phyloP scores from a whole-genome alignment of 2,113 vertebrate genomes.

The Peromyscus leucopus region DNA sequence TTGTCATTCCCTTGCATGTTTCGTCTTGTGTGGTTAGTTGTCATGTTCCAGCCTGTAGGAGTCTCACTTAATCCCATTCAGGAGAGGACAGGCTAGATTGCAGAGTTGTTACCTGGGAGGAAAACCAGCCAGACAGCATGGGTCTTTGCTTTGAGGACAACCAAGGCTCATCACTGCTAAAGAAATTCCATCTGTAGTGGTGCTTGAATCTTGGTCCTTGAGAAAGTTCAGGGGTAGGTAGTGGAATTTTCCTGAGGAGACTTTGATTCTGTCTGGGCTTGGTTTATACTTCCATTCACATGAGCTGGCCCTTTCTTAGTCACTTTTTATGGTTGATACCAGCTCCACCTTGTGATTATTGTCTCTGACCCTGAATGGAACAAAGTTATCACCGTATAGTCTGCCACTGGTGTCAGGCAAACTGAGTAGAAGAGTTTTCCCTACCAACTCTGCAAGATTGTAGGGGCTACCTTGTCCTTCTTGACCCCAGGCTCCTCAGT shows the following conservation, averaged over 20 bases:
- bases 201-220: background rate
- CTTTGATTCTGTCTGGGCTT: background rate
- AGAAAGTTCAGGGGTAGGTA: background rate
- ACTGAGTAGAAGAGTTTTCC: background rate
- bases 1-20: no score
- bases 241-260: background rate
- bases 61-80: no score
- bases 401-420: fast-evolving
- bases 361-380: background rate
- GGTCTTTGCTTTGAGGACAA: background rate
- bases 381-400: background rate
- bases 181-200: no score
- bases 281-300: background rate
- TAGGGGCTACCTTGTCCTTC: background rate
- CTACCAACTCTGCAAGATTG: background rate
- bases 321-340: no score
- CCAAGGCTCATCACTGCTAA: fast-evolving
- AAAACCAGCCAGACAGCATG: fast-evolving
- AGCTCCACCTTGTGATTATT: fast-evolving
- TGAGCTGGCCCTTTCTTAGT: background rate
- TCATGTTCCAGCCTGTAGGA: background rate
- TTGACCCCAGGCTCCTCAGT: background rate
- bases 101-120: background rate
- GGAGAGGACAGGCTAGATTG: background rate
- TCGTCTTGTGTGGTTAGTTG: background rate